Conservation (phyloP, 1,140 invertebrate genomes). For the Belonocnema kinseyi region DNA sequence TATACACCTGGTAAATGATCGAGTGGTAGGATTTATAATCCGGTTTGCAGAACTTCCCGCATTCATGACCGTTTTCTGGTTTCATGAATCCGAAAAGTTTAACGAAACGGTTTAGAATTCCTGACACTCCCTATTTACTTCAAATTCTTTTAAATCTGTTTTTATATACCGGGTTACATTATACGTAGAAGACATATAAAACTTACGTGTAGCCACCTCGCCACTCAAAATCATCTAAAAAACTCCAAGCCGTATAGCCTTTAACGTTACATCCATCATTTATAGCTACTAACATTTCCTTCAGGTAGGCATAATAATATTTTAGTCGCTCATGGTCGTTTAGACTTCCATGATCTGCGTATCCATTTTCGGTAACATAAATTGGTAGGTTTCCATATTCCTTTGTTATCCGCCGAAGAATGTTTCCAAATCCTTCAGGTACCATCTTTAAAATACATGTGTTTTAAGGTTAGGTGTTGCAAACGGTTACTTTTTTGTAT, state of each 20-base stretch:
- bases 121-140: too few relatives aligned
- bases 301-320: conserved; percentile 74
- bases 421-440: conserved; percentile 76
- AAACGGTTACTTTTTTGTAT: too few relatives aligned
- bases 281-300: conserved; percentile 63
- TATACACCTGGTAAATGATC: too few relatives aligned
- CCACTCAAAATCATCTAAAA: conserved; percentile 90
- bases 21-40: too few relatives aligned
- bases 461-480: background rate
- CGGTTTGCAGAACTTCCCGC: too few relatives aligned
- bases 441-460: conserved; percentile 58
- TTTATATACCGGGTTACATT: too few relatives aligned
- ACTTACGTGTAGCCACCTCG: conserved; percentile 79
- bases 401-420: conserved; percentile 80
- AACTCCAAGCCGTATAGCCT: conserved; percentile 83
- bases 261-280: conserved; percentile 77
- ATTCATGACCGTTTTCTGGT: too few relatives aligned
- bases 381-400: conserved; percentile 79
- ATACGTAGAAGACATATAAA: background rate
- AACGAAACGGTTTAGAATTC: too few relatives aligned
- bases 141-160: too few relatives aligned
- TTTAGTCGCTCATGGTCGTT: conserved; percentile 71
- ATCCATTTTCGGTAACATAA: conserved; percentile 84
- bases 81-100: too few relatives aligned
- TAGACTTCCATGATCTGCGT: conserved; percentile 31